A percentile compares a stretch with the other conserved stretches of the same genome.
phyloP scores from a whole-genome alignment of 2,888 invertebrate species.

The Steinernema scapterisci region DNA sequence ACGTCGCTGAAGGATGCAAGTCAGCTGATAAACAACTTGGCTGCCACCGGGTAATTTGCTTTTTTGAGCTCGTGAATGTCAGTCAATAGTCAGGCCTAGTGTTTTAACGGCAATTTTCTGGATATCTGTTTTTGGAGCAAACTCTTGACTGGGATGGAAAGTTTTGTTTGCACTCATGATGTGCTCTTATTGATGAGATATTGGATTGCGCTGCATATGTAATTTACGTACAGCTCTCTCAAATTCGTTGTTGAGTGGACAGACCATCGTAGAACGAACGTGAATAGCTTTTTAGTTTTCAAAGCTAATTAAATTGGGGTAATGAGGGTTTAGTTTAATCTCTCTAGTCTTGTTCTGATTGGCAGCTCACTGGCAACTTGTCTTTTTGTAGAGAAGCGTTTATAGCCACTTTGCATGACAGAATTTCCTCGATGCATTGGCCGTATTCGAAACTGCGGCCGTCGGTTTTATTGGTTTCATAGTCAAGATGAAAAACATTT shows the following conservation, averaged over 20 bases:
- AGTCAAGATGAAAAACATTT: too few species aligned
- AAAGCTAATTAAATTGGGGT: constrained; percentile 2
- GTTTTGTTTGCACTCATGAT: constrained; percentile 18
- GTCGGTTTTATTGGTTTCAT: too few species aligned
- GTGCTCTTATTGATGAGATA: constrained; percentile 18
- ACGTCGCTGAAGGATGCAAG: constrained; percentile 8
- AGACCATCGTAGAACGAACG: too few species aligned
- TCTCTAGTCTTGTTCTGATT: neutral
- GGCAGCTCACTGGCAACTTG: too few species aligned
- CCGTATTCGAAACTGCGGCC: too few species aligned
- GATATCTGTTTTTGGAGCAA: neutral
- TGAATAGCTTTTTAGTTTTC: too few species aligned
- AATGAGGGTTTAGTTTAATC: neutral
- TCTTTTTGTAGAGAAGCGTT: too few species aligned
- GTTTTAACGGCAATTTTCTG: neutral
- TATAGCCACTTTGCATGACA: too few species aligned
- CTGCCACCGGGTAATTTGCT: neutral
- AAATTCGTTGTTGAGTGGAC: neutral
- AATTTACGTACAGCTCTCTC: neutral
- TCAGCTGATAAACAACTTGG: neutral
- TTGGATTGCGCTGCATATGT: constrained; percentile 28
- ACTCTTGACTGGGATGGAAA: neutral
- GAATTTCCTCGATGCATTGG: too few species aligned
- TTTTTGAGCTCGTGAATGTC: neutral
- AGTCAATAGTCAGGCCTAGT: neutral